Base-by-base conservation (phyloP, 2,113 vertebrate genomes). In the Psittacus erithacus region DNA sequence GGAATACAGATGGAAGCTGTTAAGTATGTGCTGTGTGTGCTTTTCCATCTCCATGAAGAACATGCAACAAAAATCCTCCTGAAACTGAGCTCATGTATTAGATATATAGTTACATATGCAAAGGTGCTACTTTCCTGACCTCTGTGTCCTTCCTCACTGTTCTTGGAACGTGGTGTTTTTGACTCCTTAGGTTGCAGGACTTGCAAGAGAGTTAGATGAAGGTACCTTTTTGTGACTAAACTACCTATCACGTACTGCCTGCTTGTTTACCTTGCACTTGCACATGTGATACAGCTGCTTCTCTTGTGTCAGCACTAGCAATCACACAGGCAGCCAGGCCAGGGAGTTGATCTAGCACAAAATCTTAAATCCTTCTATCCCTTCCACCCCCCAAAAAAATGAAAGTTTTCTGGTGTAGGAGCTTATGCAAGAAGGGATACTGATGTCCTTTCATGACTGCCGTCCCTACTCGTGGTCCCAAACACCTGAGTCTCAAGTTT, bases 1-100 rank as follows among this genome's bases (percentile, higher is more conserved):
- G 71, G 59, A 77, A 84, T 85, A 92, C 97, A 97, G 92, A 89
- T 93, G 97, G 95, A 95, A 89, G 76, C 85, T 80, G 88, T 96
- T 96, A 97, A 96, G 73, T 94, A 50, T 90, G 55, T 68, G 78
- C 95, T 90, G 31, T 88, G 46, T 94, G 44, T 63, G 44, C 77
- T 73, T 85, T 87, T 90, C 95, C 68, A 59, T 88, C 82, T 94
- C 50, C 47, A 64, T 9, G 13, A 79, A 93, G 74, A 92, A 52
- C 44, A 13, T 93, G 68, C 80, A 82, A 53, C 71, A 96, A 28
- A 84, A 93, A 41, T 60, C 84, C 65, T 59, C 68, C 78, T 81
- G 79, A 74, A 88, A 57, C 29, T 50, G 74, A 94, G 79, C 90
- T 95, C 89, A 25, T 38, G 47, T 81, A 28, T 50, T 55, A 39